These are phyloP conservation scores for cattle (Bos taurus) DNA, from an alignment of 2,113 vertebrate genomes.

Conservation along the genomic window ARS-UCD2.0 NC_037328.1:73092001-73092500, in stretches of 20 bases:
- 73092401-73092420: background rate
- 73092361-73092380: background rate
- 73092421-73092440: background rate
- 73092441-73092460: background rate
- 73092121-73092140: conserved; percentile 96
- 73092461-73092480: background rate
- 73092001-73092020: background rate
- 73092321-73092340: background rate
- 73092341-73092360: background rate
- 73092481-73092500: conserved; percentile 23
- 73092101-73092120: conserved; percentile 96
- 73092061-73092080: background rate
- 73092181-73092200: conserved; percentile 80
- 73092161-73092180: conserved; percentile 89
- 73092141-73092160: conserved; percentile 96
- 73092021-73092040: conserved; percentile 31
- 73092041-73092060: background rate
- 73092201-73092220: conserved; percentile 87
- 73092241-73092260: background rate
- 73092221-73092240: background rate
- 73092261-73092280: background rate
- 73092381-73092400: background rate
- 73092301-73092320: background rate
- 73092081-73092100: conserved; percentile 91
- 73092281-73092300: background rate